phyloP scores from a whole-genome alignment of 2,797 vertebrate genomes.

The Rhinogobio ventralis region DNA sequence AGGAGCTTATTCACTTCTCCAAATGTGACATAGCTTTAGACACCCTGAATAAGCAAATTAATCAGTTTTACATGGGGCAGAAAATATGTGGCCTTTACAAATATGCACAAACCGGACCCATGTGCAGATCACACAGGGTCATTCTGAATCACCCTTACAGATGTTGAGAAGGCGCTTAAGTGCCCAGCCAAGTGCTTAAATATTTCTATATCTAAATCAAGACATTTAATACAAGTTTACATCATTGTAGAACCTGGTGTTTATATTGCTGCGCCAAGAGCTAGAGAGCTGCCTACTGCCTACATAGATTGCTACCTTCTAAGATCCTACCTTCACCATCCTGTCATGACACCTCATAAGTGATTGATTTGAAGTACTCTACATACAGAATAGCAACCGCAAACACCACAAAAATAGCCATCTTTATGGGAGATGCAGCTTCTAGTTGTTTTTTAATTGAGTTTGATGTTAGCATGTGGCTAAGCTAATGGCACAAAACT shows the following conservation, averaged over 20 bases:
- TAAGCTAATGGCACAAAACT: neutral
- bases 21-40: slow-evolving; percentile 13
- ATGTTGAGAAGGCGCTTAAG: slow-evolving; percentile 29
- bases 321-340: neutral
- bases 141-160: slow-evolving; percentile 32
- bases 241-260: neutral
- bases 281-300: neutral
- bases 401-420: neutral
- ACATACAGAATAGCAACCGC: neutral
- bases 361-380: too few species aligned
- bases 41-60: slow-evolving; percentile 37
- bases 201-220: slow-evolving; percentile 19
- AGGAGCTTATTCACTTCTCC: slow-evolving; percentile 20
- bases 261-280: neutral
- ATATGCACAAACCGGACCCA: slow-evolving; percentile 18
- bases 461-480: neutral
- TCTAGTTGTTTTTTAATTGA: neutral
- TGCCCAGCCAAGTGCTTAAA: slow-evolving; percentile 36
- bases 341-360: neutral
- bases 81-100: slow-evolving; percentile 32
- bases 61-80: slow-evolving; percentile 21
- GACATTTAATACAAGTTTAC: neutral
- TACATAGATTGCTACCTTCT: neutral
- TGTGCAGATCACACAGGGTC: slow-evolving; percentile 10
- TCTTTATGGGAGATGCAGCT: neutral